These are phyloP conservation scores for Malachius bipustulatus DNA, from an alignment of 2,888 invertebrate genomes.

Conservation along the genomic window DNA sequence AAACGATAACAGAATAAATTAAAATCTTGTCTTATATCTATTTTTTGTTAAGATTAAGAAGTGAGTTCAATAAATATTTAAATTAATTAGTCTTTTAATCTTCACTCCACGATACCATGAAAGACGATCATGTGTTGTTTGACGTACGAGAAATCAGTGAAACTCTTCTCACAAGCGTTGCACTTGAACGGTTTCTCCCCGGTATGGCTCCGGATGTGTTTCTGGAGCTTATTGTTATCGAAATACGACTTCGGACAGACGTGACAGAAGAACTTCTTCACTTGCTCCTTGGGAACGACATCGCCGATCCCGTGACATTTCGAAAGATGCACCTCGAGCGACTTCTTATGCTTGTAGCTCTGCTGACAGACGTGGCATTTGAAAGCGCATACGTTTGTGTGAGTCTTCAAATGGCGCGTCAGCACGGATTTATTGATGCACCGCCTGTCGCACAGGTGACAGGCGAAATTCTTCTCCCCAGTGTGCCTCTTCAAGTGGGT, in stretches of 20 bases:
- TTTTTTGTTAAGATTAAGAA: too few relatives aligned
- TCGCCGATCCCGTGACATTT: constrained; percentile 37
- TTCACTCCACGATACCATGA: too few relatives aligned
- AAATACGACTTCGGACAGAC: constrained; percentile 29
- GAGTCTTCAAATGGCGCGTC: constrained; percentile 28
- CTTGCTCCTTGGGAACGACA: constrained; percentile 38
- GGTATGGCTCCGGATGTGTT: constrained; percentile 29
- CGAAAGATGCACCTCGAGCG: constrained; percentile 42
- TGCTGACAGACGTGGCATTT: constrained; percentile 41
- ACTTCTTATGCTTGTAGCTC: constrained; percentile 42
- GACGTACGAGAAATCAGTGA: constrained; percentile 43
- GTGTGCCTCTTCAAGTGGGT: constrained; percentile 31
- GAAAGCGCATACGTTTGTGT: constrained; percentile 26
- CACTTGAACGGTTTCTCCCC: constrained; percentile 30
- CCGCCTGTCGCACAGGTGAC: constrained; percentile 29
- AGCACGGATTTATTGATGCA: constrained; percentile 29
- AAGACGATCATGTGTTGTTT: constrained; percentile 42
- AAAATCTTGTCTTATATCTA: too few relatives aligned
- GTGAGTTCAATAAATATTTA: too few relatives aligned
- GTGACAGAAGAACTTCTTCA: constrained; percentile 37
- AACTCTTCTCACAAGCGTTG: constrained; percentile 27
- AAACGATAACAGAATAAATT: too few relatives aligned
- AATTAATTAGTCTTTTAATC: too few relatives aligned
- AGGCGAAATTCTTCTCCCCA: constrained; percentile 29
- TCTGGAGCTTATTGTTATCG: constrained; percentile 29